phyloP scores from a whole-genome alignment of 1,140 invertebrate species.

The Vanessa tameamea region DNA sequence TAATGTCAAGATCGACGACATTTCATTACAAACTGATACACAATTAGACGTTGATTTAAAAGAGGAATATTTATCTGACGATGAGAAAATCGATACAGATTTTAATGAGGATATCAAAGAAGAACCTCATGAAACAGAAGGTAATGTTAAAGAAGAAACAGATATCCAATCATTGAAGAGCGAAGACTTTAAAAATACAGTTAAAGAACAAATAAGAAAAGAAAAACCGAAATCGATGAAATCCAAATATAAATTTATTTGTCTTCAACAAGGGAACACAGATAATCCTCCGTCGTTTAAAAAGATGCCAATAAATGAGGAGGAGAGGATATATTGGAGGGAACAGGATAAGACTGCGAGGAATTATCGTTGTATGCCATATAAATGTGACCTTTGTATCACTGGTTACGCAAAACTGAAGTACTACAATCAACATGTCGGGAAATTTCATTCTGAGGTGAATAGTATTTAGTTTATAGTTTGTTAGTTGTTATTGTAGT shows the following conservation, averaged over 20 bases:
- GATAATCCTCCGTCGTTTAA: neutral
- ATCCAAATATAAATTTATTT: neutral
- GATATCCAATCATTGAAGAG: neutral
- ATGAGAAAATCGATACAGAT: neutral
- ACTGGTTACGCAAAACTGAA: constrained; percentile 23
- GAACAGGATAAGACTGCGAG: constrained; percentile 17
- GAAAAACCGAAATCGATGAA: neutral
- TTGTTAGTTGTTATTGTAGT: neutral
- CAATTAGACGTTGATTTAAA: neutral
- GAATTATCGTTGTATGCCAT: constrained; percentile 19
- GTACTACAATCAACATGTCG: constrained; percentile 21
- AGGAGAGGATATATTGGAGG: constrained; percentile 22
- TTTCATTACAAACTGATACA: too few relatives aligned
- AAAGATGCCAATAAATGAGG: constrained; percentile 19
- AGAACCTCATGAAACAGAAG: neutral
- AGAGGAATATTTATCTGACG: neutral
- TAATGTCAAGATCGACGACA: neutral
- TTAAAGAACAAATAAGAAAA: neutral
- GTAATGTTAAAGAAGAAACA: neutral
- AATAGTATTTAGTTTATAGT: neutral
- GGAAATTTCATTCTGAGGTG: constrained; percentile 26
- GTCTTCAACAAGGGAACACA: neutral
- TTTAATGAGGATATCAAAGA: neutral
- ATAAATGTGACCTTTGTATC: constrained; percentile 36
- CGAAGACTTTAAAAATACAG: neutral